Evolutionary conservation across 53 echinoderm and acorn worm species (phyloP).

Genomic region (Crossaster papposus): DNA sequence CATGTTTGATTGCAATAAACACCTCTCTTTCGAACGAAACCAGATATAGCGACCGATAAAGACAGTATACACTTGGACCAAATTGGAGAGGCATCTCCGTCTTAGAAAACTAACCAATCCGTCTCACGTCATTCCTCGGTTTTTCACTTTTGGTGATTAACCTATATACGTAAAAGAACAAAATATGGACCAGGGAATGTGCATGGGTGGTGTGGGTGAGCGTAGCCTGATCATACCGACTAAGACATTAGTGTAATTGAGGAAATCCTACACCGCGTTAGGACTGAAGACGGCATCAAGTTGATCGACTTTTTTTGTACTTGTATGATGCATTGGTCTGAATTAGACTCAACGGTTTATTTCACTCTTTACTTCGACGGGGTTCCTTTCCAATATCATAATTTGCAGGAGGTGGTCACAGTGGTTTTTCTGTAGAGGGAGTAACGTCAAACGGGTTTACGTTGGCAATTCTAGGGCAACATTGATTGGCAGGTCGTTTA

Average conservation of each 20-base stretch:
- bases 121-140: conserved; percentile 28
- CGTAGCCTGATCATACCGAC: conserved; percentile 14
- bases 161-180: background rate
- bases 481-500: too few relatives aligned
- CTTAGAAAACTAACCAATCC: conserved; percentile 10
- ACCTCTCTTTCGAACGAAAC: background rate
- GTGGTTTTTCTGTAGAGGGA: too few relatives aligned
- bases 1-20: background rate
- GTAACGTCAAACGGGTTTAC: too few relatives aligned
- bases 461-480: too few relatives aligned
- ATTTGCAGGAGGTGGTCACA: background rate
- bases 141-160: background rate
- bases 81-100: conserved; percentile 12
- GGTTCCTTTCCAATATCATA: background rate
- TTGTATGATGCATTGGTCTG: background rate
- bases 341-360: background rate
- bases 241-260: conserved; percentile 48
- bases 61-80: conserved; percentile 32
- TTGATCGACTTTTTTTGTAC: background rate
- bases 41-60: conserved; percentile 28
- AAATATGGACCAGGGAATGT: background rate
- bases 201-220: background rate
- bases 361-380: background rate
- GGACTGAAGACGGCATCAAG: background rate
- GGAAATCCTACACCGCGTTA: conserved; percentile 24